Evolutionary conservation across 2,888 invertebrate species (phyloP), one percentile per base, ranked within the genome.

Genomic region (Drosophila sordidula): DNA sequence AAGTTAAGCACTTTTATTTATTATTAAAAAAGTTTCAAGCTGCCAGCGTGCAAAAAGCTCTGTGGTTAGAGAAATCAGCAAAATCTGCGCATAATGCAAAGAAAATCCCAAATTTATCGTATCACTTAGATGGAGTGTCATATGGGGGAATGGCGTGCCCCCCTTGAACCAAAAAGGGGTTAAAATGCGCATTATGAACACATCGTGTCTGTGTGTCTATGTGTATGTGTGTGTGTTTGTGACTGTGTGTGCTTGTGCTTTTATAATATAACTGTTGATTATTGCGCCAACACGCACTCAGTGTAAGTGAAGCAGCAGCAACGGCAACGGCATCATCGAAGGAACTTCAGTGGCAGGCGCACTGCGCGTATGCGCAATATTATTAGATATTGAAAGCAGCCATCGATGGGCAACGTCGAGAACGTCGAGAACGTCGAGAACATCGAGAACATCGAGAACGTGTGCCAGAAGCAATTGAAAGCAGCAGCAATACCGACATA

Each of bases 1-100:
- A 87, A 88, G 83, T 74, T 87, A 89, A 89, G 89, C 87, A 77
- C 84, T 89, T 87, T 86, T 87, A 87, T 89, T 89, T 87, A 87
- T 87, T 87, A 87, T 89, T 87, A 89, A 89, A 89, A 87, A 87
- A 87, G 90, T 87, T 87, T 87, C 52, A 63, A 78, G 72, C 61
- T 61, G 58, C 46, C 70, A 68, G 41, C 29, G 58, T 62, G 50
- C 64, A 64, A 52, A 47, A 59, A 44, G n/a, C 47, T 49, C 41
- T 51, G 67, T 52, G 67, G 79, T 54, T 57, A 50, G 50, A 63
- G 58, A 77, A 69, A 75, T 65, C 67, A 69, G 66, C 67, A 68
- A 65, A 89, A 87, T 87, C 88, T 89, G 75, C 77, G 78, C 82
- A 82, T 89, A 87, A 87, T 87, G 80, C 87, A 70, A 83, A 78